Evolutionary conservation across 2,797 vertebrate species (phyloP).

Genomic region (Alca torda): DNA sequence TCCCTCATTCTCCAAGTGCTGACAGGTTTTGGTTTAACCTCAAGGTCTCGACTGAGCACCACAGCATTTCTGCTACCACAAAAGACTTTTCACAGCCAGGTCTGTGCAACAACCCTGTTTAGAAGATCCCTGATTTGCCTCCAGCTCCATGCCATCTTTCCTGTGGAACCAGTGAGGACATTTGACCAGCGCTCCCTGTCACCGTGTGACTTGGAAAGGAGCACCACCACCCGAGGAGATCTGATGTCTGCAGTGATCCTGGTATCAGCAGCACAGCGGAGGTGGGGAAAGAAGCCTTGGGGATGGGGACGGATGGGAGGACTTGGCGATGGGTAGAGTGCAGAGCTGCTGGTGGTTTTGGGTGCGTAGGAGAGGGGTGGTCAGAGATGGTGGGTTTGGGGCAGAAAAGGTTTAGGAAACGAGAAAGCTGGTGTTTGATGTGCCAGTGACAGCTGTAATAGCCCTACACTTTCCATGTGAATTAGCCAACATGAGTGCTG

Average conservation of each 20-base stretch:
- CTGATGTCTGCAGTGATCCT: neutral
- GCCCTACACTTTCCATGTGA: neutral
- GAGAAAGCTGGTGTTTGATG: neutral
- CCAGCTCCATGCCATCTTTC: neutral
- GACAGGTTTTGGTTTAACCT: neutral
- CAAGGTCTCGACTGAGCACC: neutral
- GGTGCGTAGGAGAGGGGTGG: neutral
- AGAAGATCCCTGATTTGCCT: neutral
- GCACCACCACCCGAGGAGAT: accelerated
- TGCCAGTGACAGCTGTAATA: neutral
- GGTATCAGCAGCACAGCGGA: neutral
- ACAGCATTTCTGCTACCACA: neutral
- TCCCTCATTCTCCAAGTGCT: neutral
- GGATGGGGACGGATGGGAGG: neutral
- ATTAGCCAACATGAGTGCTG: neutral
- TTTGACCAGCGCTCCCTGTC: neutral
- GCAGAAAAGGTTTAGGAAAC: neutral
- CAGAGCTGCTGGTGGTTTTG: neutral
- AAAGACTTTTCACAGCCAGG: neutral
- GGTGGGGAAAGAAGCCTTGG: neutral
- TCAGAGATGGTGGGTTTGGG: neutral
- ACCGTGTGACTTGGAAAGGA: neutral
- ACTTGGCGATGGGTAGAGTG: neutral
- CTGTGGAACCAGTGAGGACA: neutral
- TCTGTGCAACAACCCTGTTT: neutral